phyloP scores from a whole-genome alignment of 2,797 vertebrate genomes.

The Pithecia hirsuta region DNA sequence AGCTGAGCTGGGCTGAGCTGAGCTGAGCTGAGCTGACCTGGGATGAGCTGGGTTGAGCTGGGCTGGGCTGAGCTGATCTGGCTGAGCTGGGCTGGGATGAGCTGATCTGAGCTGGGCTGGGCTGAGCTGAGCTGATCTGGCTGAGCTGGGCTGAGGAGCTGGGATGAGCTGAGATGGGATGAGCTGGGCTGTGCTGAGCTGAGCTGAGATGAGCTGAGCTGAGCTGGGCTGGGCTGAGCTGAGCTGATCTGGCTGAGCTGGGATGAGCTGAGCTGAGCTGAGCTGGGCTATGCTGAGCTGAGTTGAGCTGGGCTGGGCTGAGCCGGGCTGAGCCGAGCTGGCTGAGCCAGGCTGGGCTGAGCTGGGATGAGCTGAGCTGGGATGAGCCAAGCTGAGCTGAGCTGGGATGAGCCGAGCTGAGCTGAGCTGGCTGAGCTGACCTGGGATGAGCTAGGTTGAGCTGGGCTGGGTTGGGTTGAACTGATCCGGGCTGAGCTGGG shows the following conservation, averaged over 20 bases:
- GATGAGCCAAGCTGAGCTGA: rapidly evolving
- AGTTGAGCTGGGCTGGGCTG: rapidly evolving
- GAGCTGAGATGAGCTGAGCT: rapidly evolving
- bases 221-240: rapidly evolving
- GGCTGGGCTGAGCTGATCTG: rapidly evolving
- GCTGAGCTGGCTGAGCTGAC: rapidly evolving
- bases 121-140: not conserved
- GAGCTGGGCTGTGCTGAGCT: rapidly evolving
- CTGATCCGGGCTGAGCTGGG: rapidly evolving
- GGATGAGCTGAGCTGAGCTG: rapidly evolving
- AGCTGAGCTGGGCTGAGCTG: not conserved
- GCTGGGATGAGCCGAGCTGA: rapidly evolving
- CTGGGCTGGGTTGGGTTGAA: rapidly evolving
- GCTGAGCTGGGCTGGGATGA: rapidly evolving
- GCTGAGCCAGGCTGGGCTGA: rapidly evolving
- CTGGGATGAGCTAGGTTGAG: rapidly evolving
- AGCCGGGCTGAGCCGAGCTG: too few species aligned
- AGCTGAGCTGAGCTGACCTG: rapidly evolving
- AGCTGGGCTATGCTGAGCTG: rapidly evolving
- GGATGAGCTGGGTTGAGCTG: not conserved
- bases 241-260: rapidly evolving
- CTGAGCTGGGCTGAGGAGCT: rapidly evolving
- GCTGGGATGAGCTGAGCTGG: rapidly evolving
- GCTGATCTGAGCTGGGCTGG: rapidly evolving
- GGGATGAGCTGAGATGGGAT: rapidly evolving